Base-by-base conservation (phyloP, 1,140 invertebrate genomes). In the Whitmania pigra region DNA sequence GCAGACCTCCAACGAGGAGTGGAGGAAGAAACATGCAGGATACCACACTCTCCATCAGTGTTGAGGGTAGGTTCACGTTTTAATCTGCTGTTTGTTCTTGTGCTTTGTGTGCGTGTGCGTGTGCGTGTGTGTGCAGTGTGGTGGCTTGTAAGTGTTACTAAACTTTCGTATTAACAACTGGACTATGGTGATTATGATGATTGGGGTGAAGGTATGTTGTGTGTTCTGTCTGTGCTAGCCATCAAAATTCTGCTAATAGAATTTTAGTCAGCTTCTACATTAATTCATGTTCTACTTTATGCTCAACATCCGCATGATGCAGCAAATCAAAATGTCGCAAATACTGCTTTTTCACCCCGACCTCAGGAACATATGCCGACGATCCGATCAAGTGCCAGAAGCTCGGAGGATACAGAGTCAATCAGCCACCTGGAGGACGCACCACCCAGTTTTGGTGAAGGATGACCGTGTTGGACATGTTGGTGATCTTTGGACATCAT, bases 41-140 rank as follows among this genome's bases (percentile, higher is more conserved):
- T 78, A 93, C 93, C 55, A 92, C 91, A 71, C 96, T 97, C 84
- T 91, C 91, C 63, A 88, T 97, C 75, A 93, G 90, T 84, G 90
- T 63, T 20, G 57, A 63, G 29, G 57, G 57, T 63, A 13, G 18
- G 57, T 63, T 92, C 92, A 79, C 85, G 85, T 77, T 73, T 66
- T 63, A 57, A 69, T 68, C 20, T 72, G 36, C n/a, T 22, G 53
- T n/a, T 31, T 67, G 29, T 22, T 22, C 43, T 53, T 57, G 74
- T 70, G 75, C 67, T 71, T 6, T 36, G 2, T 36, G 31, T 6
- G 9, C 43, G 43, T 17, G 40, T 43, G 5, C 40, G 40, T 43
- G 55, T 17, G 55, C 55, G 17, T 9, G 55, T 60, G 40, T 13
- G n/a, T n/a, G n/a, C n/a, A n/a, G n/a, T n/a, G n/a, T n/a, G n/a